Percentiles rank a stretch among this genome's conserved stretches.
These are phyloP conservation scores for Masticophis lateralis DNA, from an alignment of 2,797 vertebrate species.

Conservation along the genomic window DNA sequence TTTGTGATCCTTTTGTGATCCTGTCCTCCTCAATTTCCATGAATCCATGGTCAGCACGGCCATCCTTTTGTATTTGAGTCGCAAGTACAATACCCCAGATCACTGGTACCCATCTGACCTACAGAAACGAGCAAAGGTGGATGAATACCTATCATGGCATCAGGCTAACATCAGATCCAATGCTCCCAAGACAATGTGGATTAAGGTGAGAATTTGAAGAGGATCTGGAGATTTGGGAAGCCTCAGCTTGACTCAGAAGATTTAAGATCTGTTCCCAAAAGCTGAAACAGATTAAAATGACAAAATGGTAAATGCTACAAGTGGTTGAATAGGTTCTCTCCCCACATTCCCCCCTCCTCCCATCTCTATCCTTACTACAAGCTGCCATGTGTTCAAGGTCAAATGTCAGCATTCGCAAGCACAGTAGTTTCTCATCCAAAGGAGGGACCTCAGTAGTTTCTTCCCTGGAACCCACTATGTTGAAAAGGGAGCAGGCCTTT, in stretches of 20 bases:
- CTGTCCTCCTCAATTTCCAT: no score
- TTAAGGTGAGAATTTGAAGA: slow-evolving; percentile 67
- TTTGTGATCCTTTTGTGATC: not conserved
- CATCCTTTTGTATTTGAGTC: slow-evolving; percentile 79
- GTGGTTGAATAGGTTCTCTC: not conserved
- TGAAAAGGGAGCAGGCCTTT: not conserved
- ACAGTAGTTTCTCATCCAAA: not conserved
- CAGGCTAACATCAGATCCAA: slow-evolving; percentile 69
- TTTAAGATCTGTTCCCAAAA: not conserved
- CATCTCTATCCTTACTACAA: not conserved
- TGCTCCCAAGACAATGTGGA: slow-evolving; percentile 75
- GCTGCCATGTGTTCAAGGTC: not conserved
- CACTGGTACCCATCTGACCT: slow-evolving; percentile 85
- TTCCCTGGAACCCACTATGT: not conserved
- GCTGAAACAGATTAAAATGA: not conserved
- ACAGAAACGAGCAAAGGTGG: slow-evolving; percentile 72
- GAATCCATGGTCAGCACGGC: slow-evolving; percentile 54
- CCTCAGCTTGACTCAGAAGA: not conserved
- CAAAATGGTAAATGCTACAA: not conserved
- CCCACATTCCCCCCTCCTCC: not conserved
- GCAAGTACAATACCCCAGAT: slow-evolving; percentile 73
- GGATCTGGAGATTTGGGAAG: not conserved
- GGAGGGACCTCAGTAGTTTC: not conserved
- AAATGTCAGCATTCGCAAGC: not conserved
- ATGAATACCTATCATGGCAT: slow-evolving; percentile 86